Evolutionary conservation across 2,113 vertebrate species (phyloP).

Genomic region (Periophthalmus modestus): DNA sequence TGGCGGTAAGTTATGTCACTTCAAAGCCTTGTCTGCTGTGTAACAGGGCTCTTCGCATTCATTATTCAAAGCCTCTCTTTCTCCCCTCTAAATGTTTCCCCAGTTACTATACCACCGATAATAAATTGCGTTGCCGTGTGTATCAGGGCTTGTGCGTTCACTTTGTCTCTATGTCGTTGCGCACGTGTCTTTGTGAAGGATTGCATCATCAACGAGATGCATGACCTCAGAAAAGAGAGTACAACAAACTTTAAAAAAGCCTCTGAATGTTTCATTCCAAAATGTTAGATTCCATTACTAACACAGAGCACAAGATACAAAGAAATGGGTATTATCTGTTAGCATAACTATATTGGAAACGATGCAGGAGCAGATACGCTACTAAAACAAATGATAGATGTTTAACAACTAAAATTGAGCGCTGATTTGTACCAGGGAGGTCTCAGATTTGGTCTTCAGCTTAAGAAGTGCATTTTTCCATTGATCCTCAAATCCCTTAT

Average conservation of each 20-base stretch:
- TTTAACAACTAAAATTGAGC: neutral
- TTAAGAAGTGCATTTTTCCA: neutral
- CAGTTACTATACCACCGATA: conserved; percentile 60
- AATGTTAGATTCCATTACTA: neutral
- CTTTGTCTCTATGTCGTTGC: conserved; percentile 7
- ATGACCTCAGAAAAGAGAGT: conserved; percentile 6
- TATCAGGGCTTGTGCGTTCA: conserved; percentile 12
- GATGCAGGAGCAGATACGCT: neutral
- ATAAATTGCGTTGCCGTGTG: conserved; percentile 40
- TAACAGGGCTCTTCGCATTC: conserved; percentile 70
- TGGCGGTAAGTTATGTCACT: conserved; percentile 73
- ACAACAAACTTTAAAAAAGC: neutral
- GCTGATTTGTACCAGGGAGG: neutral
- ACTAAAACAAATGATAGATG: neutral
- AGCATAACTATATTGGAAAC: neutral
- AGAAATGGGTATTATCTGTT: neutral
- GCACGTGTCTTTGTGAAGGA: conserved; percentile 37
- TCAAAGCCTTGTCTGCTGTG: conserved; percentile 71
- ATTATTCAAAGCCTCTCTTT: conserved; percentile 75
- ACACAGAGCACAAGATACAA: neutral
- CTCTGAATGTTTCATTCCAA: neutral
- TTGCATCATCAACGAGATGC: conserved; percentile 9
- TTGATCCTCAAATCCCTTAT: neutral
- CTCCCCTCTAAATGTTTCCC: conserved; percentile 68
- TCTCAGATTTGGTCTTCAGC: neutral